Evolutionary conservation across 2,797 vertebrate genomes (phyloP), one percentile per base, ranked within the genome.

Genomic region (Muscicapa striata): DNA sequence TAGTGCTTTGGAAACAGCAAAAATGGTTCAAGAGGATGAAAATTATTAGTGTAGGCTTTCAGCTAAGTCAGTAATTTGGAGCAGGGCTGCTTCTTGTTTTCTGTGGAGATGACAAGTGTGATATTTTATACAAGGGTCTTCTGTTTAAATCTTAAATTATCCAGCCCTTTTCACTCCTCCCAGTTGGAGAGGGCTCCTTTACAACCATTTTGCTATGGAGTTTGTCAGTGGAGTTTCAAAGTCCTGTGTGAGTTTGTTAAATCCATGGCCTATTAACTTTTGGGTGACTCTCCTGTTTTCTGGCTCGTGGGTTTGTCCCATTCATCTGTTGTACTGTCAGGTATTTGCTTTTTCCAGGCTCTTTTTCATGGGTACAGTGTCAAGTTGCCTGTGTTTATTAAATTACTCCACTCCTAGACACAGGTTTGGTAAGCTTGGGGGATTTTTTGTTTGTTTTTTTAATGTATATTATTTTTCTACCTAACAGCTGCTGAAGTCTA

Each of bases 1-100:
- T 92, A 97, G 84, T 27, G 15, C 41, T 80, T 43, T 30, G 81
- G 55, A 94, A 62, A 38, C 61, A 80, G 90, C 52, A 68, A 51
- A 48, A 88, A 8, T 2, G 2, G 80, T 4, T 6, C 46, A 79
- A 67, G 84, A 74, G 68, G 62, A 49, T 34, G 45, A 48, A 75
- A 89, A 72, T 84, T 75, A 68, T 48, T 66, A 36, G 16, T 19
- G 24, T 45, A 67, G 59, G 45, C 78, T 93, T 93, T 40, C 58
- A 87, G 54, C 38, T 54, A 29, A 94, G 27, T 18, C 23, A 84
- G 40, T 59, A 14, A 73, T 52, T 77, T 80, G 61, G 62, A 85
- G 62, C 7, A 74, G 54, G 30, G 49, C 54, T 76, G 18, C 34
- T 93, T 0, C 32, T 86, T 46, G 11, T 89, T 68, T 77, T 80